Evolutionary conservation across 2,113 vertebrate species (phyloP).

Genomic region (Triplophysa dalaica): DNA sequence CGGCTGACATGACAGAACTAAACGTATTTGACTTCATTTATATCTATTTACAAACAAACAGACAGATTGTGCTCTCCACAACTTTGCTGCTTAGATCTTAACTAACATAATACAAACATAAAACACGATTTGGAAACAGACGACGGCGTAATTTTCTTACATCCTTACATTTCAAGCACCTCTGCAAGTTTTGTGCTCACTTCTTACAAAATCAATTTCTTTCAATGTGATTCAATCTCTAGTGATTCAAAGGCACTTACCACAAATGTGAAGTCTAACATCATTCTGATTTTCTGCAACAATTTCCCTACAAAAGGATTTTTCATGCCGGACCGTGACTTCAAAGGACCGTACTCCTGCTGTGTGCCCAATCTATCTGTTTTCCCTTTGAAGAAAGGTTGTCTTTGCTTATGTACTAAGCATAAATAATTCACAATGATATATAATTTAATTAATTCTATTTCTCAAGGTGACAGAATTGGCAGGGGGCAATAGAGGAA

Average conservation of each 20-base stretch:
- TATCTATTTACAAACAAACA: conserved; percentile 10
- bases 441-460: conserved; percentile 45
- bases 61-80: neutral
- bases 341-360: neutral
- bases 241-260: neutral
- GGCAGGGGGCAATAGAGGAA: conserved; percentile 22
- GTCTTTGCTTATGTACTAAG: neutral
- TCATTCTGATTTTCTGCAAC: neutral
- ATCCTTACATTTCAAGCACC: neutral
- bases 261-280: neutral
- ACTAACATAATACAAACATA: neutral
- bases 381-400: neutral
- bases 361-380: neutral
- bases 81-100: conserved; percentile 6
- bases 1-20: neutral
- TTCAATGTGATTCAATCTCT: neutral
- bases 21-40: conserved; percentile 8
- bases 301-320: neutral
- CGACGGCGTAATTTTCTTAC: neutral
- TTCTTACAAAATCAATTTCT: neutral
- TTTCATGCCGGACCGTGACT: neutral
- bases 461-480: conserved; percentile 32
- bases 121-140: neutral
- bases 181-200: neutral
- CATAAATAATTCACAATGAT: conserved; percentile 62